These are phyloP conservation scores for Drosophila kohkoa DNA, from an alignment of 1,140 invertebrate genomes.

Conservation along the genomic window DNA sequence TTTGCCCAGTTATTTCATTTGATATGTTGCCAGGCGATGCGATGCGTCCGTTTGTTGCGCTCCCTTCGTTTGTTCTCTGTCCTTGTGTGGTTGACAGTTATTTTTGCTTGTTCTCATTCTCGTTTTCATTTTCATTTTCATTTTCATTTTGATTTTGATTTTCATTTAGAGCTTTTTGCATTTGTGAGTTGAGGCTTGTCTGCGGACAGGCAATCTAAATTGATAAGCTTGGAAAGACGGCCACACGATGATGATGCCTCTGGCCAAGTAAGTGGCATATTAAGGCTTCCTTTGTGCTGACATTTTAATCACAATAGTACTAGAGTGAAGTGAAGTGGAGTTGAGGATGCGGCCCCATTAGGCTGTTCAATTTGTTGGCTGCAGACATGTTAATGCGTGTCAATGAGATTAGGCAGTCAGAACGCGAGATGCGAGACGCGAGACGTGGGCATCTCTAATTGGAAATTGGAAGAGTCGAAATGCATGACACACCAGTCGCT, in stretches of 20 bases:
- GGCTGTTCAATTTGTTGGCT: constrained; percentile 47
- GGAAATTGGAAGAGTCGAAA: constrained; percentile 38
- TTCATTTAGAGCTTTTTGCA: constrained; percentile 46
- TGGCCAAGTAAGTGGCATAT: constrained; percentile 44
- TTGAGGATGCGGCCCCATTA: constrained; percentile 13
- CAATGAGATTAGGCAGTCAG: constrained; percentile 77
- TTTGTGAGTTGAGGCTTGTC: constrained; percentile 38
- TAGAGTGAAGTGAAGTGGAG: not conserved
- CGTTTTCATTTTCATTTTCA: constrained; percentile 27
- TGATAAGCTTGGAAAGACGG: constrained; percentile 51
- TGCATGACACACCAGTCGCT: not conserved
- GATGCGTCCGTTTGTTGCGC: not conserved
- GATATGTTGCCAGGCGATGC: constrained; percentile 6
- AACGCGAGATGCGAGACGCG: constrained; percentile 32
- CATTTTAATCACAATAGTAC: constrained; percentile 73
- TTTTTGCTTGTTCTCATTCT: constrained; percentile 31
- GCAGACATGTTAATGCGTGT: constrained; percentile 78
- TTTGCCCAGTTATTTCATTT: constrained; percentile 54
- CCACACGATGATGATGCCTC: constrained; percentile 2
- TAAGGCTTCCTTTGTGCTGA: constrained; percentile 46
- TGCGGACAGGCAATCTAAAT: constrained; percentile 59
- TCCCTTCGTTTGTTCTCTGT: not conserved
- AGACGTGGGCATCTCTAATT: constrained; percentile 34
- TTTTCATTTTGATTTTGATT: constrained; percentile 26
- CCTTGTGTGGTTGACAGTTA: constrained; percentile 51